phyloP scores from a whole-genome alignment of 2,888 invertebrate genomes.

The Gastracanthus pulcherrimus region DNA sequence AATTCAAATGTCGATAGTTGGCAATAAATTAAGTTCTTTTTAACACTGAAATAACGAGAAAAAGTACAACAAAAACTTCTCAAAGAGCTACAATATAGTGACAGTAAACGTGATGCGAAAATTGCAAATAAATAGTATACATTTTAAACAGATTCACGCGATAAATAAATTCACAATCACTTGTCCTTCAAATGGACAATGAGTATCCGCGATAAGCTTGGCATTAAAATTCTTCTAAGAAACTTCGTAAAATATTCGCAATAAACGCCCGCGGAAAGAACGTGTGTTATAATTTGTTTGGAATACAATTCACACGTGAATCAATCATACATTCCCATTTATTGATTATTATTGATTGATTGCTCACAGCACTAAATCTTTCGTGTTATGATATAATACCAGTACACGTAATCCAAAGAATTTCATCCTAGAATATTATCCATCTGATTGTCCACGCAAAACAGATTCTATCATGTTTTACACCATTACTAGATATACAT shows the following conservation, averaged over 20 bases:
- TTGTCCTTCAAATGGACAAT: constrained; percentile 5
- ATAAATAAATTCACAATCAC: constrained; percentile 5
- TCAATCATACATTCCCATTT: neutral
- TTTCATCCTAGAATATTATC: neutral
- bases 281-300: neutral
- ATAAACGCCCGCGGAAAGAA: neutral
- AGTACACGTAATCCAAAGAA: neutral
- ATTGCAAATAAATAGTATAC: neutral
- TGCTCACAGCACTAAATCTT: neutral
- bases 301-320: neutral
- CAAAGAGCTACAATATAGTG: neutral
- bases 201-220: neutral
- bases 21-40: constrained; percentile 8
- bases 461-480: neutral
- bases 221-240: neutral
- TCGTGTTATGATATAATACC: neutral
- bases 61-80: neutral
- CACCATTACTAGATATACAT: neutral
- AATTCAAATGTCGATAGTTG: neutral
- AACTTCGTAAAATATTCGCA: neutral
- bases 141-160: neutral
- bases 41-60: too few relatives aligned
- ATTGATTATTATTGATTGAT: neutral
- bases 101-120: neutral
- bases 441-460: too few relatives aligned